These are phyloP conservation scores for Callospermophilus lateralis DNA, from an alignment of 2,113 vertebrate genomes.

Conservation along the genomic window DNA sequence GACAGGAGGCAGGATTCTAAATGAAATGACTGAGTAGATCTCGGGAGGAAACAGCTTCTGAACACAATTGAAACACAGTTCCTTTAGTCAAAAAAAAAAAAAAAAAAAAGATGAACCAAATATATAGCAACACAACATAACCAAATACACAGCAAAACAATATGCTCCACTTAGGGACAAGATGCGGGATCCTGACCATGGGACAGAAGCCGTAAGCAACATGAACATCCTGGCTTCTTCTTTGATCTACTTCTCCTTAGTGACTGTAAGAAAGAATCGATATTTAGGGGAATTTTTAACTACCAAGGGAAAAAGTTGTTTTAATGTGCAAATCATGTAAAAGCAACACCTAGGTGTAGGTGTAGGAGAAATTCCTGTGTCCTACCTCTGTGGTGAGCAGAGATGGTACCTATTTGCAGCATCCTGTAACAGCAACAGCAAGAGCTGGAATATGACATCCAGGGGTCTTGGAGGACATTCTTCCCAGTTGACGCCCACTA, in stretches of 20 bases:
- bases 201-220: accelerated
- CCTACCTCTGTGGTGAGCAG: neutral
- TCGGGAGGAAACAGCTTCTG: neutral
- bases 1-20: neutral
- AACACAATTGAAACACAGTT: neutral
- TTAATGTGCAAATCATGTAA: neutral
- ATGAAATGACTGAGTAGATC: neutral
- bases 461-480: neutral
- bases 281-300: neutral
- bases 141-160: neutral
- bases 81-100: neutral
- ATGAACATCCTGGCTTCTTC: too few species aligned
- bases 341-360: neutral
- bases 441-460: neutral
- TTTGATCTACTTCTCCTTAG: neutral
- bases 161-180: neutral
- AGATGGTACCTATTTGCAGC: neutral
- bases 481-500: neutral
- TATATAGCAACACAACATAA: too few species aligned
- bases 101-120: neutral
- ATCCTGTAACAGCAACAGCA: neutral
- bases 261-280: neutral
- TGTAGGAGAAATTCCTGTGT: neutral
- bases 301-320: neutral
- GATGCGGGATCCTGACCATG: neutral